Evolutionary conservation across 2,113 vertebrate genomes (phyloP), one percentile per base, ranked within the genome.

Genomic region (Plotosus lineatus): DNA sequence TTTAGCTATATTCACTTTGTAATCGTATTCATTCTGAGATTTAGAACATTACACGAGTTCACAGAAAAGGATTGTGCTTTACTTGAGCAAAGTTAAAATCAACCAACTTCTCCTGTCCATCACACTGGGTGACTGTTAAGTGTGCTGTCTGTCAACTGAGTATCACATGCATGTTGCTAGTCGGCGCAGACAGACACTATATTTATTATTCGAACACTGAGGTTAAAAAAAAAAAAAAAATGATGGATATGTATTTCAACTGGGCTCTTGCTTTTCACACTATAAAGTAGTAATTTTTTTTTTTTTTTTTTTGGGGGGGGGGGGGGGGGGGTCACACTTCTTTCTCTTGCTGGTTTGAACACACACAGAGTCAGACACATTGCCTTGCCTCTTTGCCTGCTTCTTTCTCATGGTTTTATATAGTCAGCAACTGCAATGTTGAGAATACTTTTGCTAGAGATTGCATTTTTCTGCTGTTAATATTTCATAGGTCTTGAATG

Each of bases 391-490:
- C 63, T 48, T 40, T 63, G 76, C n/a, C 23, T 40, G n/a, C 15
- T 55, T 38, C 46, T 21, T 28, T 84, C 68, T 77, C 74, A 40
- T 56, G 63, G 83, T 88, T 90, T 85, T 75, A 77, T 81, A 42
- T 88, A 87, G 88, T 90, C 90, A 90, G 91, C 90, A 90, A 84
- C 91, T 89, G 83, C 84, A 81, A 84, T 85, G 87, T 85, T 85
- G 65, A 89, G 87, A 89, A 85, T 75, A 85, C 85, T 88, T 85
- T 82, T 72, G 75, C 84, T 84, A 88, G 86, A 61, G 79, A 85
- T 83, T 88, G 84, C 83, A 68, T 89, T 83, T 79, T 61, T 48
- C 81, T 79, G 65, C 73, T 86, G 89, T 91, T 88, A 87, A 90
- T 90, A 90, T 89, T 92, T 90, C 76, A 92, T 90, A 73, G 76